phyloP scores from a whole-genome alignment of 2,888 invertebrate species.

The Leistus spinibarbis region DNA sequence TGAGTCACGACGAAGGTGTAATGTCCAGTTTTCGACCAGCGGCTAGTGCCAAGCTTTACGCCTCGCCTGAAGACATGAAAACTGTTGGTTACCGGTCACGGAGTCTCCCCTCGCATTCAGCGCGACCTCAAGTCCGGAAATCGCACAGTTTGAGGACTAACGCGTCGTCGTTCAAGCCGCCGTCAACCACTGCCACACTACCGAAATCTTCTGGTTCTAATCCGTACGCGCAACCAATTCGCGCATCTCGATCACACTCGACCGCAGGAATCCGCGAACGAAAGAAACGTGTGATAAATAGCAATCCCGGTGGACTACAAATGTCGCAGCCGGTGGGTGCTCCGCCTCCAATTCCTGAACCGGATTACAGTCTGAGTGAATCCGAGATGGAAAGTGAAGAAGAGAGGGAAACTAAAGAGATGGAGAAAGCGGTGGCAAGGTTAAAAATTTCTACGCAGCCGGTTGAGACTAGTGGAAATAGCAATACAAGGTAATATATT shows the following conservation, averaged over 20 bases:
- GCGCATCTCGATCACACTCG: conserved; percentile 56
- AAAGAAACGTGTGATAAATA: conserved; percentile 31
- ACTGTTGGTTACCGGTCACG: conserved; percentile 70
- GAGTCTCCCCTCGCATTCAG: conserved; percentile 61
- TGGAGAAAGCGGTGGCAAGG: conserved; percentile 60
- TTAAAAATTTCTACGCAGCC: conserved; percentile 56
- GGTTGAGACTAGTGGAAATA: conserved; percentile 76
- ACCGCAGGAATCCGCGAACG: conserved; percentile 46
- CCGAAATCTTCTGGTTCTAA: conserved; percentile 56
- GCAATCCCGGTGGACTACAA: conserved; percentile 32
- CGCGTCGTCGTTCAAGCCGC: conserved; percentile 57
- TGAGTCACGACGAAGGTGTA: conserved; percentile 55
- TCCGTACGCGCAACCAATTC: conserved; percentile 66
- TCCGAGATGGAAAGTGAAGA: conserved; percentile 69
- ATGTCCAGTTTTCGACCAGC: conserved; percentile 91
- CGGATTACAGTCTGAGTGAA: conserved; percentile 88
- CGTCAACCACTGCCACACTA: conserved; percentile 59
- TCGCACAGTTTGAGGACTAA: conserved; percentile 65
- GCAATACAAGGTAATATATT: conserved; percentile 70
- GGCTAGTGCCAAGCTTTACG: conserved; percentile 84
- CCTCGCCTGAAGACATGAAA: conserved; percentile 84
- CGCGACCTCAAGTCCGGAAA: conserved; percentile 65
- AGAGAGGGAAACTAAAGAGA: conserved; percentile 62
- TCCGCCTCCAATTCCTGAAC: conserved; percentile 87
- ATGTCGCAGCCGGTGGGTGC: conserved; percentile 42